Conservation (phyloP, 2,113 vertebrate species). For the Trochalopteron elliotii region DNA sequence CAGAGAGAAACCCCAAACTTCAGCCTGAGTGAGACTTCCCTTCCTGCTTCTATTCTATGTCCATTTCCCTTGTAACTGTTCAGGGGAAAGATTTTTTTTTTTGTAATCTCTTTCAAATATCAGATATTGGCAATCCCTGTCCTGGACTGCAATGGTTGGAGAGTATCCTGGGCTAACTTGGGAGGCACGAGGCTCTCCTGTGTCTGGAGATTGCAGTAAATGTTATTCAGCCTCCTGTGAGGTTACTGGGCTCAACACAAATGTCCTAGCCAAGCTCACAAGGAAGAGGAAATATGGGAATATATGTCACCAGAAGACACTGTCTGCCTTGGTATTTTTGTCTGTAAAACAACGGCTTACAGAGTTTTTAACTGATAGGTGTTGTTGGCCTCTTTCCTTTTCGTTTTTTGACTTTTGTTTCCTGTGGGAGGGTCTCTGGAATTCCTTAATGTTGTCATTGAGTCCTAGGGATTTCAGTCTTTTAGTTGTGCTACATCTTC, state of each 20-base stretch:
- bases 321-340: not conserved
- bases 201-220: not conserved
- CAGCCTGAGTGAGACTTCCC: not conserved
- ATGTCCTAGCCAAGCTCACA: not conserved
- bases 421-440: not conserved
- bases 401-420: not conserved
- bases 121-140: not conserved
- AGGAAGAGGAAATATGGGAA: not conserved
- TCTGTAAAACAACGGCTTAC: not conserved
- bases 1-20: not conserved
- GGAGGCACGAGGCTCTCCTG: fast-evolving
- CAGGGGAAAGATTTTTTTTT: not conserved
- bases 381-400: not conserved
- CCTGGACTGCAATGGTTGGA: fast-evolving
- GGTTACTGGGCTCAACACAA: not conserved
- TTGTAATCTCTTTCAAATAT: not conserved
- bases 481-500: not conserved
- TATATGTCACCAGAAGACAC: not conserved
- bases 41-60: not conserved
- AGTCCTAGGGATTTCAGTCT: not conserved
- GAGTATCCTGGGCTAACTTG: not conserved
- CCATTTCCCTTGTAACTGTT: not conserved
- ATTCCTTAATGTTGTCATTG: not conserved
- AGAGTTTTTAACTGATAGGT: not conserved
- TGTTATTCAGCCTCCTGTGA: not conserved